Evolutionary conservation across 2,113 vertebrate genomes (phyloP).

Genomic region (Platanista minor): DNA sequence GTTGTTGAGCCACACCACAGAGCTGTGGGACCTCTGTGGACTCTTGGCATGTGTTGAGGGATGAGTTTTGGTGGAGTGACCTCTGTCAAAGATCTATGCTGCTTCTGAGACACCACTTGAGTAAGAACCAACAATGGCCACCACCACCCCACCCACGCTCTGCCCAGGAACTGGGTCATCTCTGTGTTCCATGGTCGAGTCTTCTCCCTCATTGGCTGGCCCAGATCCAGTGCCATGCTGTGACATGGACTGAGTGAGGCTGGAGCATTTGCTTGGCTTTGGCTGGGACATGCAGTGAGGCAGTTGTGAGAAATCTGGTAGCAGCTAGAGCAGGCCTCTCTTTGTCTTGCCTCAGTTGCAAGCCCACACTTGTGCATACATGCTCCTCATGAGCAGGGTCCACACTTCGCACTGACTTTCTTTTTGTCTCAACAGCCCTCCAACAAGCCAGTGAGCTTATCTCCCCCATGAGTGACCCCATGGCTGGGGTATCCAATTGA

Average conservation of each 20-base stretch:
- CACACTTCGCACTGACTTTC: not conserved
- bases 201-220: not conserved
- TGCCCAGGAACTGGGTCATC: not conserved
- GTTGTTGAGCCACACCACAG: not conserved
- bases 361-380: not conserved
- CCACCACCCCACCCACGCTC: not conserved
- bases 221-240: not conserved
- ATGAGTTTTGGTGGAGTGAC: not conserved
- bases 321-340: not conserved
- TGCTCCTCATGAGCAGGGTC: not conserved
- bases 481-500: not conserved
- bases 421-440: not conserved
- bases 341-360: not conserved
- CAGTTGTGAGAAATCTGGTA: not conserved
- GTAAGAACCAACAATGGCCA: not conserved
- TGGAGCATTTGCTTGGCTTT: not conserved
- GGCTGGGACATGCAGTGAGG: not conserved
- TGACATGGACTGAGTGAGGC: not conserved
- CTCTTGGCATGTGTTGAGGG: not conserved
- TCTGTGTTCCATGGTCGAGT: not conserved
- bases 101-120: not conserved
- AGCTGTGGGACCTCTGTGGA: not conserved
- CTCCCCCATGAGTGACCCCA: not conserved
- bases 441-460: not conserved
- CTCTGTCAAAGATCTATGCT: not conserved